phyloP scores from a whole-genome alignment of 2,888 invertebrate species.

The Nemurella pictetii region DNA sequence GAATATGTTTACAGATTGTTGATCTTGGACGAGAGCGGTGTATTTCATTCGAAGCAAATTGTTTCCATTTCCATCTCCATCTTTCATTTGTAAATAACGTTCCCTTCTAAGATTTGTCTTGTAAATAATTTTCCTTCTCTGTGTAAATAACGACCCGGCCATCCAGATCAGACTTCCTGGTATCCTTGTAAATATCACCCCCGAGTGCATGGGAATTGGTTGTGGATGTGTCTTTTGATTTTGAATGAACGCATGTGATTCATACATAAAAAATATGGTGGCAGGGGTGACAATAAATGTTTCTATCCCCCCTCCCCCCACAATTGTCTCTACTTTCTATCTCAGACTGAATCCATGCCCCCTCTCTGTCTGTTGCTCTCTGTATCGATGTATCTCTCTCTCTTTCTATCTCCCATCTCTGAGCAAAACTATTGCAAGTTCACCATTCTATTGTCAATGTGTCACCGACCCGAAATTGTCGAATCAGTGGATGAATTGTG shows the following conservation, averaged over 20 bases:
- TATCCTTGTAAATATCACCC: neutral
- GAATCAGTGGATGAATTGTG: too few relatives aligned
- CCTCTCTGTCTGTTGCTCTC: slow-evolving; percentile 10
- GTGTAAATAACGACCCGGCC: neutral
- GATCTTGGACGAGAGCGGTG: neutral
- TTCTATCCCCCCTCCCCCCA: neutral
- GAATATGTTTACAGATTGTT: neutral
- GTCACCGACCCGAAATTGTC: neutral
- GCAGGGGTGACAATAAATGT: slow-evolving; percentile 35
- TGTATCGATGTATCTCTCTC: slow-evolving; percentile 13
- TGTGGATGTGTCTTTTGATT: neutral
- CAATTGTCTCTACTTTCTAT: slow-evolving; percentile 23
- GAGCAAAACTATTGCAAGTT: neutral
- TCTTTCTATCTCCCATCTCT: neutral
- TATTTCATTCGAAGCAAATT: neutral
- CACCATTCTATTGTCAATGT: neutral
- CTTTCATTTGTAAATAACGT: neutral
- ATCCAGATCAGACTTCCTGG: neutral
- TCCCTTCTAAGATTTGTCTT: neutral
- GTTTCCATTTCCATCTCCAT: neutral
- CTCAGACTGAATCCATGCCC: neutral
- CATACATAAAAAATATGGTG: slow-evolving; percentile 2
- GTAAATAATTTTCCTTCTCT: neutral
- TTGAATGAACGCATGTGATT: neutral
- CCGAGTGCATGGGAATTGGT: neutral